phyloP scores from a whole-genome alignment of 2,797 vertebrate genomes.

The Tragelaphus eurycerus region DNA sequence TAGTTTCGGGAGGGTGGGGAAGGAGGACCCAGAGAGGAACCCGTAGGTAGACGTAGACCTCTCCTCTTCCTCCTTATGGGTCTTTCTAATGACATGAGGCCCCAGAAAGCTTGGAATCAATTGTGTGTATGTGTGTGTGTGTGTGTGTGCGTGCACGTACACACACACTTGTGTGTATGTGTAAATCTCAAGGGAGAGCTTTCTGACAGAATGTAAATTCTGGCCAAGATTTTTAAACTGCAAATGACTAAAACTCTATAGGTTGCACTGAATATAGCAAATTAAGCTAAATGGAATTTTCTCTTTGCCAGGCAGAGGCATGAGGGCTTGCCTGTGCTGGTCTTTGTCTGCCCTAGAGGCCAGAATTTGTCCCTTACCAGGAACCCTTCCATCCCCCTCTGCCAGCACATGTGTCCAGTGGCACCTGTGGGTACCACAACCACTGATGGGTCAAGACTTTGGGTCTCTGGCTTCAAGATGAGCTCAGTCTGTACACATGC shows the following conservation, averaged over 20 bases:
- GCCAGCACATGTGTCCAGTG: too few species aligned
- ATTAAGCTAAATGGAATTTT: background rate
- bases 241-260: background rate
- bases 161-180: background rate
- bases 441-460: background rate
- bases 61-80: too few species aligned
- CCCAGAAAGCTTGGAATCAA: background rate
- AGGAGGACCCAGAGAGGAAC: background rate
- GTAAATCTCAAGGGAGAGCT: background rate
- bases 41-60: fast-evolving
- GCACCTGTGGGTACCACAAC: background rate
- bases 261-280: background rate
- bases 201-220: background rate
- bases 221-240: background rate
- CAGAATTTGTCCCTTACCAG: background rate
- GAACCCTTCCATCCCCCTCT: background rate
- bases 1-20: background rate
- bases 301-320: background rate
- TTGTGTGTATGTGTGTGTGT: fast-evolving
- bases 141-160: too few species aligned
- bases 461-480: background rate
- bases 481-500: background rate
- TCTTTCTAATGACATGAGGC: background rate
- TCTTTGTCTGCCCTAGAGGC: background rate
- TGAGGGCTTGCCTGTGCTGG: background rate